Evolutionary conservation across 2,113 vertebrate genomes (phyloP).

Genomic region (Scolopax mira): DNA sequence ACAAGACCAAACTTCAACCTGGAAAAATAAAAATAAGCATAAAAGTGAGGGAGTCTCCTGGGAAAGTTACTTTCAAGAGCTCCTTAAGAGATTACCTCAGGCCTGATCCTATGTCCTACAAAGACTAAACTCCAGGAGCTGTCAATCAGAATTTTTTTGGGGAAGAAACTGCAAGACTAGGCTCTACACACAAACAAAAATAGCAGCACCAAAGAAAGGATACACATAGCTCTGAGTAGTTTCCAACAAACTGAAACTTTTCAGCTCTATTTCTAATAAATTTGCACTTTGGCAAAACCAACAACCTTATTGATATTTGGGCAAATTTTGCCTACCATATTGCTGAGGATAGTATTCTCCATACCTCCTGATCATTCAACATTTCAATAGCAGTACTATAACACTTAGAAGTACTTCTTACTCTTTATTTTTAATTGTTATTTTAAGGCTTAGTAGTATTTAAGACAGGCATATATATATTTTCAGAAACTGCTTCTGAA

Average conservation of each 20-base stretch:
- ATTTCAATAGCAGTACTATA: not conserved
- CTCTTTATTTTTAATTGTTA: no score
- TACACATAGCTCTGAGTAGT: not conserved
- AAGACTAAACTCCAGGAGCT: not conserved
- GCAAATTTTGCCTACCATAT: not conserved
- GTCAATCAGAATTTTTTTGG: not conserved
- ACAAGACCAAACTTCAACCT: not conserved
- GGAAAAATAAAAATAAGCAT: not conserved
- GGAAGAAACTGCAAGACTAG: not conserved
- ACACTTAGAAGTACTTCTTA: not conserved
- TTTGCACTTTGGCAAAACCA: not conserved
- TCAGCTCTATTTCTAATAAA: not conserved
- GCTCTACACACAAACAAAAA: not conserved
- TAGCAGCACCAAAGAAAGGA: not conserved
- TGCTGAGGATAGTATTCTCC: not conserved
- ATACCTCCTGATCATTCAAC: not conserved
- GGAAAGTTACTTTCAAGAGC: not conserved
- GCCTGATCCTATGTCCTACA: not conserved
- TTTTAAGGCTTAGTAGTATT: not conserved
- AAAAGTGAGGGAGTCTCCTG: not conserved
- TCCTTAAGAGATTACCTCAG: not conserved
- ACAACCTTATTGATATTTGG: not conserved
- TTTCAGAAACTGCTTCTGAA: not conserved
- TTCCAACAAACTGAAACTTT: not conserved
- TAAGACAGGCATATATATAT: not conserved